Conservation (phyloP, 2,797 vertebrate species). For the Ispidina lecontei region DNA sequence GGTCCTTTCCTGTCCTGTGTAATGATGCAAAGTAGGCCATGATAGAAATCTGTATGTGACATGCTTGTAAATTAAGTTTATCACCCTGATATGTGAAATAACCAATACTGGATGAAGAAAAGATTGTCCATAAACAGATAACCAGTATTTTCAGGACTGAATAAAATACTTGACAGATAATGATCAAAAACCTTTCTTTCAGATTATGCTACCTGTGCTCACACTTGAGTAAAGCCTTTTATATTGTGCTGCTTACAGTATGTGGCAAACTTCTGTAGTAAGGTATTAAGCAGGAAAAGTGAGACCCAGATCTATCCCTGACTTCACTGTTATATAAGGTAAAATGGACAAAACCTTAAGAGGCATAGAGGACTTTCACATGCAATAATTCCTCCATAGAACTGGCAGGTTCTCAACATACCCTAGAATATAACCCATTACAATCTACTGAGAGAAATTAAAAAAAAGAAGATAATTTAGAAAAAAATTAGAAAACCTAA, state of each 20-base stretch:
- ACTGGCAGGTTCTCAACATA: background rate
- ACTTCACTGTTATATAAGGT: background rate
- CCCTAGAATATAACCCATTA: background rate
- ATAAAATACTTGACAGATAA: background rate
- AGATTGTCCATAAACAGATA: background rate
- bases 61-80: background rate
- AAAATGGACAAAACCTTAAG: background rate
- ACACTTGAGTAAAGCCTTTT: background rate
- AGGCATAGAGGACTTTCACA: background rate
- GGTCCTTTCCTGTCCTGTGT: background rate
- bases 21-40: background rate
- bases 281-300: background rate
- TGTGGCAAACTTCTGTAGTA: background rate
- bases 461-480: background rate
- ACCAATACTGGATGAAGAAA: background rate
- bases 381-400: background rate
- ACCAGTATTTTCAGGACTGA: background rate
- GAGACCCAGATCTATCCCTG: background rate
- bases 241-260: background rate
- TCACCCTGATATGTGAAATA: background rate
- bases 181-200: background rate
- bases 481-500: background rate
- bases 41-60: background rate
- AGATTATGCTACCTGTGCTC: background rate
- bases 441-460: background rate